Conservation (phyloP, 1,140 invertebrate species). For the Drosophila ogumai region DNA sequence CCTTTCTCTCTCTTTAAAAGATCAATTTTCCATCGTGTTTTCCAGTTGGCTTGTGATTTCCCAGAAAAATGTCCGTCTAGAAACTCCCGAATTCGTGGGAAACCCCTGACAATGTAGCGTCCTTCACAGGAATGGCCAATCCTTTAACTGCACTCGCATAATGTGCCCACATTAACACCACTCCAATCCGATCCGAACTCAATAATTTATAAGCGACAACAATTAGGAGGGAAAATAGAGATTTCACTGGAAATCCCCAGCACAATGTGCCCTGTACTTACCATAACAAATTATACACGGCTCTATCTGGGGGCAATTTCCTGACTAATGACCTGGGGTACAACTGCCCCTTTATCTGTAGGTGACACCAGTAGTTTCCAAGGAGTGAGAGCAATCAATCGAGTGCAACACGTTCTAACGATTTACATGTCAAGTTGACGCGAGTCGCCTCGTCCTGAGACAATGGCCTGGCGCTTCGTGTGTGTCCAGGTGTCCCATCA, state of each 20-base stretch:
- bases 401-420: slow-evolving; percentile 71
- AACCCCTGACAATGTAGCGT: slow-evolving; percentile 16
- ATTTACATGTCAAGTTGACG: slow-evolving; percentile 82
- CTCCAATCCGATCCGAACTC: not conserved
- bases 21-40: not conserved
- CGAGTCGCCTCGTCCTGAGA: slow-evolving; percentile 28
- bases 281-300: slow-evolving; percentile 70
- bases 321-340: slow-evolving; percentile 69
- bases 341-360: slow-evolving; percentile 10
- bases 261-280: slow-evolving; percentile 69
- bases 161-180: slow-evolving; percentile 80
- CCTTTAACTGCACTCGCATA: slow-evolving; percentile 63
- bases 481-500: slow-evolving; percentile 72
- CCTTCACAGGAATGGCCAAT: slow-evolving; percentile 74
- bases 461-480: slow-evolving; percentile 48
- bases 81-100: slow-evolving; percentile 62
- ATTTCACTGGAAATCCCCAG: slow-evolving; percentile 55
- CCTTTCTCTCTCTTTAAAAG: not conserved
- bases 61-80: slow-evolving; percentile 21
- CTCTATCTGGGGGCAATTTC: slow-evolving; percentile 29
- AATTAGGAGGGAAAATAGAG: slow-evolving; percentile 50
- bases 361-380: slow-evolving; percentile 33
- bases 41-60: slow-evolving; percentile 25
- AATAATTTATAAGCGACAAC: slow-evolving; percentile 42
- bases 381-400: slow-evolving; percentile 76